Percentiles rank a stretch among this genome's conserved stretches.
Evolutionary conservation across 64 coral and sea anemone species (phyloP).

Genomic region (Catalaphyllia jardinei): DNA sequence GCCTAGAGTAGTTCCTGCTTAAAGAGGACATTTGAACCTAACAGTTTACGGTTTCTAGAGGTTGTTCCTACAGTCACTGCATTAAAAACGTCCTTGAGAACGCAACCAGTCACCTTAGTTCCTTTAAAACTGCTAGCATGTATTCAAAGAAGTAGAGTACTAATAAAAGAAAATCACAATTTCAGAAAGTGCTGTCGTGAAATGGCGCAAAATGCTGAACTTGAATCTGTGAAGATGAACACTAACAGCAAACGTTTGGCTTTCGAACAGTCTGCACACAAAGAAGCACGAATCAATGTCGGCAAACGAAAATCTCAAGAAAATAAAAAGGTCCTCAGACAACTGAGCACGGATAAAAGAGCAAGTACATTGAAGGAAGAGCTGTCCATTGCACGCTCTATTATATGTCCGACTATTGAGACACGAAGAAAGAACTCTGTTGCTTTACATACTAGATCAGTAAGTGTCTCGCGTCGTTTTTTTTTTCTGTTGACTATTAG

Average conservation of each 20-base stretch:
- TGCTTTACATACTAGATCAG: constrained; percentile 24
- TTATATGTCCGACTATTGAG: constrained; percentile 16
- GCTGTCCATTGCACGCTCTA: background rate
- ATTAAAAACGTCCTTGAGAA: no score
- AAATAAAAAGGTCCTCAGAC: background rate
- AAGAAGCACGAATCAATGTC: constrained; percentile 1
- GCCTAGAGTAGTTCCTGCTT: no score
- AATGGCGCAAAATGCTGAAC: background rate
- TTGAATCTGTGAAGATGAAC: background rate
- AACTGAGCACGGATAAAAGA: background rate
- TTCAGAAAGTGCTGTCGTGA: background rate
- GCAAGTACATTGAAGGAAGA: constrained; percentile 1
- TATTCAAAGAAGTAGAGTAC: background rate
- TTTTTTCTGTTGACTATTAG: no score
- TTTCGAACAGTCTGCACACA: background rate
- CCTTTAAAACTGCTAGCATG: no score
- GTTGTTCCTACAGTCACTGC: no score
- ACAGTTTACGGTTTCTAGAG: no score
- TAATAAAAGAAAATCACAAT: background rate
- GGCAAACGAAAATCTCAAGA: constrained; percentile 20
- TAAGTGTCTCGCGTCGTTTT: background rate
- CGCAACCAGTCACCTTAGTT: no score
- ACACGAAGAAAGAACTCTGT: constrained; percentile 19
- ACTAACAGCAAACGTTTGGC: background rate
- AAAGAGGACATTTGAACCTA: no score